A percentile compares a stretch with the other conserved stretches of the same genome.
These are phyloP conservation scores for Oreochromis tanganicae DNA, from an alignment of 2,113 vertebrate species.

Conservation along the genomic window DNA sequence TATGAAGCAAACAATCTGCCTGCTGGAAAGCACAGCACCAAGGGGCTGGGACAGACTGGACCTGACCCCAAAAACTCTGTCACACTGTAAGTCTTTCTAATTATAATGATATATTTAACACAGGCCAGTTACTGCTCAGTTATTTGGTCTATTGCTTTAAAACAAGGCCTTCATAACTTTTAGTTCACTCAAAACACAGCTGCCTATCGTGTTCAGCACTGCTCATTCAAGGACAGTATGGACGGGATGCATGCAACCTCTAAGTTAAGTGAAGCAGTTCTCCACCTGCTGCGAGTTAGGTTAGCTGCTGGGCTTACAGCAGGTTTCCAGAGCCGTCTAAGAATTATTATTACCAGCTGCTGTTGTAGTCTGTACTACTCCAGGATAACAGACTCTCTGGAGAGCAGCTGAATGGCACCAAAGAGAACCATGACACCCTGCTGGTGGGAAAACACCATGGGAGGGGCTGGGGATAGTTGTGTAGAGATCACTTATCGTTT, in stretches of 20 bases:
- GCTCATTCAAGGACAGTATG: background rate
- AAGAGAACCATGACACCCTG: background rate
- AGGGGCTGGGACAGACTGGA: slow-evolving; percentile 82
- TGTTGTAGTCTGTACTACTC: background rate
- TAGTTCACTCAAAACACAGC: background rate
- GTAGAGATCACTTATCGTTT: background rate
- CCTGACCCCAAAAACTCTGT: slow-evolving; percentile 68
- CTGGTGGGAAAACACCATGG: background rate
- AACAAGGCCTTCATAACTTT: background rate
- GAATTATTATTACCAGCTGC: background rate
- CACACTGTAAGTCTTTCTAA: slow-evolving; percentile 72
- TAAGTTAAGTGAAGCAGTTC: background rate
- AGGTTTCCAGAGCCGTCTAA: background rate
- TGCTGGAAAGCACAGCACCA: slow-evolving; percentile 82
- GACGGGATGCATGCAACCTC: background rate
- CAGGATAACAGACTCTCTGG: background rate
- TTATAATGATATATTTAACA: background rate
- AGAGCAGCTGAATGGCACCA: background rate
- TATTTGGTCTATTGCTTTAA: background rate
- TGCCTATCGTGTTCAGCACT: background rate
- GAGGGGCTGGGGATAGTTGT: background rate
- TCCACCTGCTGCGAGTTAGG: background rate
- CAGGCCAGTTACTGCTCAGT: background rate
- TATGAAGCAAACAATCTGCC: slow-evolving; percentile 75
- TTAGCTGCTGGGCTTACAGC: background rate